These are phyloP conservation scores for Dasyprocta punctata DNA, from an alignment of 2,113 vertebrate species.

Conservation along the genomic window DNA sequence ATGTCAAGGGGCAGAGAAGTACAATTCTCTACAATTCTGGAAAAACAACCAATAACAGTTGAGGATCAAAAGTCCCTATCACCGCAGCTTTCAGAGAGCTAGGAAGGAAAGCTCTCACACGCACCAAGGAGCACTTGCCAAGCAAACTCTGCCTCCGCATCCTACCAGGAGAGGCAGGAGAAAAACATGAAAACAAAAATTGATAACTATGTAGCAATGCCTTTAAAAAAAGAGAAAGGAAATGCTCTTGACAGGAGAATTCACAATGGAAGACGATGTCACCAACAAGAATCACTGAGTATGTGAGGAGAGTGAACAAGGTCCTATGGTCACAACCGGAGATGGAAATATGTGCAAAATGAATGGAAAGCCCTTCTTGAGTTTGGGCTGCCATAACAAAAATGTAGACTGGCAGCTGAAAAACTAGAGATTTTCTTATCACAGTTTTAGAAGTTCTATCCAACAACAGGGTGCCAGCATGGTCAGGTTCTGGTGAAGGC, in stretches of 20 bases:
- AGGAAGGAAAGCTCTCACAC: background rate
- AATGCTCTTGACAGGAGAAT: background rate
- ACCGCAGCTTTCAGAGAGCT: background rate
- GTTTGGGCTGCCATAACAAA: background rate
- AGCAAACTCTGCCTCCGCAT: background rate
- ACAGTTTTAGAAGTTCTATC: background rate
- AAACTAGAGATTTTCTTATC: background rate
- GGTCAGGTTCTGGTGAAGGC: background rate
- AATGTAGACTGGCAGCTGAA: background rate
- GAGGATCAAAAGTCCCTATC: background rate
- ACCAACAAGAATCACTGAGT: background rate
- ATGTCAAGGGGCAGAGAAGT: no score
- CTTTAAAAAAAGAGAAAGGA: background rate
- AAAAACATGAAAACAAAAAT: background rate
- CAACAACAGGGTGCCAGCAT: background rate
- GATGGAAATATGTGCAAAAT: background rate
- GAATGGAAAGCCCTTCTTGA: background rate
- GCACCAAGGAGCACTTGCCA: background rate
- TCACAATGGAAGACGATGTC: background rate
- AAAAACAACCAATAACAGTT: background rate
- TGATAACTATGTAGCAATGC: background rate
- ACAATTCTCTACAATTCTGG: background rate
- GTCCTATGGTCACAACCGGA: background rate
- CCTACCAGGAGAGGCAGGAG: background rate
- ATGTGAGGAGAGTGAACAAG: background rate